Conservation (phyloP, 23 tunicate species). For the Pegea sp. region DNA sequence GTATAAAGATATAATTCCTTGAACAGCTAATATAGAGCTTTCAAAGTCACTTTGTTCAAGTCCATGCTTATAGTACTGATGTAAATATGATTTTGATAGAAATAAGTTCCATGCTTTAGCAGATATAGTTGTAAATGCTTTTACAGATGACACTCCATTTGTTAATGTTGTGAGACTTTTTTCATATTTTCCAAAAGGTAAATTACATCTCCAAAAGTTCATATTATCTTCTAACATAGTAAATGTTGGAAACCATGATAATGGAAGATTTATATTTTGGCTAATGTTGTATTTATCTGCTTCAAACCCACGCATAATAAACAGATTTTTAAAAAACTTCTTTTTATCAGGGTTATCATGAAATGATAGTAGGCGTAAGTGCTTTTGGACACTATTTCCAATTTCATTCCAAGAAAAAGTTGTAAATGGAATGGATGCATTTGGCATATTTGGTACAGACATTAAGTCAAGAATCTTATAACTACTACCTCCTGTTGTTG, state of each 20-base stretch:
- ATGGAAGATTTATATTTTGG: too few species aligned
- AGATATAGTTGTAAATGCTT: slow-evolving; percentile 25
- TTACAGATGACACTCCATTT: slow-evolving; percentile 41
- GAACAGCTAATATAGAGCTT: slow-evolving; percentile 65
- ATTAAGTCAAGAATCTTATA: slow-evolving; percentile 34
- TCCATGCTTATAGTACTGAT: slow-evolving; percentile 68
- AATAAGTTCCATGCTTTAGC: slow-evolving; percentile 86
- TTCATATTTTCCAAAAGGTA: slow-evolving; percentile 30
- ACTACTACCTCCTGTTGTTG: slow-evolving; percentile 21
- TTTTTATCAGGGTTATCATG: not conserved
- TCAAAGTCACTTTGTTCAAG: slow-evolving; percentile 70
- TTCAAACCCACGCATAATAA: slow-evolving; percentile 36
- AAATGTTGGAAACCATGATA: too few species aligned
- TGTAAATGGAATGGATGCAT: slow-evolving; percentile 21
- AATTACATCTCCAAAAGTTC: slow-evolving; percentile 30
- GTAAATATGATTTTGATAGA: slow-evolving; percentile 39
- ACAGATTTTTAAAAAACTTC: slow-evolving; percentile 18
- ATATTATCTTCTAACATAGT: slow-evolving; percentile 13
- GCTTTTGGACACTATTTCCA: slow-evolving; percentile 1
- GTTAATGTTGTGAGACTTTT: slow-evolving; percentile 44
- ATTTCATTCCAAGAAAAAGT: slow-evolving; percentile 59
- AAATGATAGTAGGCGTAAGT: too few species aligned
- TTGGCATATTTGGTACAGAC: slow-evolving; percentile 44
- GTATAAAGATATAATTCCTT: slow-evolving; percentile 32
- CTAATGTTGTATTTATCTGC: slow-evolving; percentile 1